A percentile compares a stretch with the other conserved stretches of the same genome.
Evolutionary conservation across 2,113 vertebrate genomes (phyloP).

Genomic region (Amia ocellicauda): DNA sequence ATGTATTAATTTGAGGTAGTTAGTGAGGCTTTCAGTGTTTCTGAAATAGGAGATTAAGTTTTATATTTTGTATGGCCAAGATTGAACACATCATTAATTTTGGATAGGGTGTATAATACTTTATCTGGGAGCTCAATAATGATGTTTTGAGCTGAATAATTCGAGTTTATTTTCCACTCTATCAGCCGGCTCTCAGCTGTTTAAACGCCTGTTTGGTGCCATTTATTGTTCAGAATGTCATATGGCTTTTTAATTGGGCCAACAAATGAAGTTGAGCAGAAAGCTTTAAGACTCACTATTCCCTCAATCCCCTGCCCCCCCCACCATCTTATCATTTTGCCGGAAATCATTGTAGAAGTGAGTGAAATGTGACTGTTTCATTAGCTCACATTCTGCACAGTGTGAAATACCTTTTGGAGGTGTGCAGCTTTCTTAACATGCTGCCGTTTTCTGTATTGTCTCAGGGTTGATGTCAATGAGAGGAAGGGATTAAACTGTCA

Average conservation of each 20-base stretch:
- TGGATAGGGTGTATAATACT: conserved; percentile 17
- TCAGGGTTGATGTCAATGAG: too few relatives aligned
- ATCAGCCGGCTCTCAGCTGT: conserved; percentile 3
- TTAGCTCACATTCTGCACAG: too few relatives aligned
- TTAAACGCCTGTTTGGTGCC: conserved; percentile 4
- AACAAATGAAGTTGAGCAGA: conserved; percentile 5
- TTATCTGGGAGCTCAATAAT: conserved; percentile 24
- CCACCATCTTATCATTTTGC: too few relatives aligned
- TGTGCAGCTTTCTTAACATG: too few relatives aligned
- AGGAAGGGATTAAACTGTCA: too few relatives aligned
- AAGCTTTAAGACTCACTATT: conserved; percentile 10
- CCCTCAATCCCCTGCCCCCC: background rate
- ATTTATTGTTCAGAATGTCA: conserved; percentile 18
- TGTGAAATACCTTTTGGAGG: too few relatives aligned
- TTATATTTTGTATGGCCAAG: conserved; percentile 16
- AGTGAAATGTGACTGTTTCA: too few relatives aligned
- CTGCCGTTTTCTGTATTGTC: too few relatives aligned
- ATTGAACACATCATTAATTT: conserved; percentile 21
- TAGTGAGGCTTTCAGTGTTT: conserved; percentile 20
- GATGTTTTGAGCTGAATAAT: conserved; percentile 23
- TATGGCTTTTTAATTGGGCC: conserved; percentile 24
- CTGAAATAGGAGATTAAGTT: conserved; percentile 18
- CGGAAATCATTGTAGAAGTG: too few relatives aligned
- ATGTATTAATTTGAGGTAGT: conserved; percentile 26
- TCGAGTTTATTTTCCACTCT: conserved; percentile 21